Base-by-base conservation (phyloP, 2,113 vertebrate genomes). In the Callipepla californica region DNA sequence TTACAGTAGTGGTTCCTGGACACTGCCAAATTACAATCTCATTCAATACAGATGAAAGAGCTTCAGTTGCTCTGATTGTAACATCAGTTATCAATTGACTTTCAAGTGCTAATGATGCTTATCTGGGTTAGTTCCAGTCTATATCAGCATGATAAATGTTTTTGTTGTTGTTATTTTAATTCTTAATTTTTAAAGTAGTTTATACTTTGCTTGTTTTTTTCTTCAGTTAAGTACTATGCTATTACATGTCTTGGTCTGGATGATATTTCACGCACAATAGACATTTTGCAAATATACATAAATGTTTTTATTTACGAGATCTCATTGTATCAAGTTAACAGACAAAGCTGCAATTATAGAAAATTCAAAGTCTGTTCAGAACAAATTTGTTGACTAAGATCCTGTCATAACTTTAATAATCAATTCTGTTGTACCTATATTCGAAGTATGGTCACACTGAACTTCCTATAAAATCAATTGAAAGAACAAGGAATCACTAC, bases 61-160 rank as follows among this genome's bases (percentile, higher is more conserved):
- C 44, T 61, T 82, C 45, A 76, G 19, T 22, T 92, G 26, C 34
- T 70, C 21, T 44, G 17, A 22, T 38, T 14, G 6, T 28, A 88
- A 36, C 7, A 74, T 13, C 16, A 62, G 22, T 40, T 30, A 45
- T 62, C 53, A 25, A 2, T 22, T 34, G 19, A 73, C 30, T 77
- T 65, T 66, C 11, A 69, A 74, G 26, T 32, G 36, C 8, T 57
- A 45, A 48, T 0, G 0, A 53, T 40, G 16, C 47, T 62, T 5
- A 36, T 28, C 67, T 34, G 9, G 2, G 3, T 67, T 92, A 68
- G 51, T 77, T 76, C 9, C 28, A 25, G 8, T 23, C 66, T 73
- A 2, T 65, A 53, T 2, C 44, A 69, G 6, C 15, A 34, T 11
- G 8, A 36, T 57, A 25, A 1, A 5, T 57, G 57, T 67, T 5